Percentiles rank a stretch among this genome's conserved stretches.
These are phyloP conservation scores for Dinoponera quadriceps DNA, from an alignment of 1,140 invertebrate genomes.

Conservation along the genomic window DNA sequence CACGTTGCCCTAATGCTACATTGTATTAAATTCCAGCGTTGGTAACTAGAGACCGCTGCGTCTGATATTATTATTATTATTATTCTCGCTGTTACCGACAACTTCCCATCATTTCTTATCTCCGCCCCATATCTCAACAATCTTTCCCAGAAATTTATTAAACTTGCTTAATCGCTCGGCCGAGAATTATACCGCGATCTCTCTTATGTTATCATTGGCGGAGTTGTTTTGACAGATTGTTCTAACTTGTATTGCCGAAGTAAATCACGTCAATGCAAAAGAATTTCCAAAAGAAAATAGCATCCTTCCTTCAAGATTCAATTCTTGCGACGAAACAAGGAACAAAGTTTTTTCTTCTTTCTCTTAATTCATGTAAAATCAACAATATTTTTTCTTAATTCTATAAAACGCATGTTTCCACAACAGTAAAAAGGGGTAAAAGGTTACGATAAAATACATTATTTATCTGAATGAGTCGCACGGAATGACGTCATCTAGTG, in stretches of 20 bases:
- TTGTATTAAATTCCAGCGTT: constrained; percentile 59
- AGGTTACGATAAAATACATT: constrained; percentile 4
- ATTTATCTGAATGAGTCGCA: constrained; percentile 49
- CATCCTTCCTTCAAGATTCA: background rate
- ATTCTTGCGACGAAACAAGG: too few relatives aligned
- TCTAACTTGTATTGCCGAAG: constrained; percentile 6
- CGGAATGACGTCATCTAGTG: constrained; percentile 25
- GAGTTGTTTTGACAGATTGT: background rate
- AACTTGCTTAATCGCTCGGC: background rate
- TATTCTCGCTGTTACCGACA: constrained; percentile 39
- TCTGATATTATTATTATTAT: constrained; percentile 55
- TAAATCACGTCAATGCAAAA: background rate
- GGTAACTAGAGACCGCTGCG: constrained; percentile 42
- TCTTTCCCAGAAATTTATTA: constrained; percentile 13
- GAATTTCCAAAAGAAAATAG: background rate
- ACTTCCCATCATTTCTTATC: constrained; percentile 39
- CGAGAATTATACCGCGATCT: background rate
- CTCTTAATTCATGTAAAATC: too few relatives aligned
- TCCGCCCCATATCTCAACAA: background rate
- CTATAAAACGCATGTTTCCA: too few relatives aligned
- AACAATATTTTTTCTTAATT: too few relatives aligned
- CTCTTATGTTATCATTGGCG: background rate
- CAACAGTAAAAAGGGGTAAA: too few relatives aligned
- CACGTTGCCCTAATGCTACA: constrained; percentile 56
- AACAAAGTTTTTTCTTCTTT: too few relatives aligned